Base-by-base conservation (phyloP, 2,797 vertebrate genomes). In the Oryzias dopingdopingensis region DNA sequence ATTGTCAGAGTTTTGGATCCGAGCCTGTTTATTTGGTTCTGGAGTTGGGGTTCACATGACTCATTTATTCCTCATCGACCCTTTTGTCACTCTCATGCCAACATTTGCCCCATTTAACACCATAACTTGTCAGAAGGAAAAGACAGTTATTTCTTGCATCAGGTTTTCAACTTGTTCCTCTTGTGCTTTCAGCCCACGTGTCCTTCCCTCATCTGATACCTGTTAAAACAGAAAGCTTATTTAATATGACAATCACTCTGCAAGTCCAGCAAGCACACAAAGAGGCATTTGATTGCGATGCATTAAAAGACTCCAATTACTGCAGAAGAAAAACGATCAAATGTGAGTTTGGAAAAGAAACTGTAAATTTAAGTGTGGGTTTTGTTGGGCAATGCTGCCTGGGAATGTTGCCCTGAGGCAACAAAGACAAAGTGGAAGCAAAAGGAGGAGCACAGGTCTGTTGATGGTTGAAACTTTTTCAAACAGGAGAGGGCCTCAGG, bases 151-250 rank as follows among this genome's bases (percentile, higher is more conserved):
- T 52, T 59, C 62, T 29, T n/a, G 5, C 46, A 48, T 52, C 55
- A 54, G 48, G 42, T 41, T 44, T 14, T 60, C 44, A 6, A 47
- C 54, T 41, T 51, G 50, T 48, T 59, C 40, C 23, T 57, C 51
- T 65, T 53, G 60, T 59, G 18, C 44, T 13, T 46, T 46, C 8
- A 7, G 43, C 47, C 29, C 22, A 1, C 48, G 20, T 8, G 2
- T 62, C 49, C 42, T 1, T 49, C 29, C 42, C 42, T 88, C 77
- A 88, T 71, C 82, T 86, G 72, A 88, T 80, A 22, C 84, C 86
- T 88, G 77, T 48, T 42, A 32, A 49, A 10, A 63, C 6, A 69
- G 42, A 44, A 32, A 14, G 2, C 23, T 42, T 2, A 29, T 4
- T n/a, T 2, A 48, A 41, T 20, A 44, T 45, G 24, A 42, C 14